phyloP scores from a whole-genome alignment of 2,888 invertebrate genomes.

The Gerris lacustris region DNA sequence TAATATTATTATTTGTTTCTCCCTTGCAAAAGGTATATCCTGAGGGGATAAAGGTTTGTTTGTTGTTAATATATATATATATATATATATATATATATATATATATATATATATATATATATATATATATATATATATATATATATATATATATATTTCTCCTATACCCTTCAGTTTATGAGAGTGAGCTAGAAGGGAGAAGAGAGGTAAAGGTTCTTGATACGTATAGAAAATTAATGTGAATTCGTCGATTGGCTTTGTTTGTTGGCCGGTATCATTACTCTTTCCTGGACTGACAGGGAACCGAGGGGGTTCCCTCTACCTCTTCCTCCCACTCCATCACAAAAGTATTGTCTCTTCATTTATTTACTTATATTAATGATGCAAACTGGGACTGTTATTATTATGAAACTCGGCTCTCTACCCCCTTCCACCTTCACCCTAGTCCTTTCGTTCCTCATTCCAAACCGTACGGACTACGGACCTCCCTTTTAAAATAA shows the following conservation, averaged over 20 bases:
- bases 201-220: constrained; percentile 7
- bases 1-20: too few species aligned
- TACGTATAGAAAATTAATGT: constrained; percentile 26
- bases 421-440: too few species aligned
- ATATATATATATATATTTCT: not conserved
- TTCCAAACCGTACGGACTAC: too few species aligned
- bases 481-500: too few species aligned
- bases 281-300: constrained; percentile 8
- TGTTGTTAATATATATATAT: not conserved
- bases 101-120: constrained; percentile 12
- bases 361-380: constrained; percentile 27
- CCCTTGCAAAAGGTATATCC: too few species aligned
- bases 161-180: too few species aligned
- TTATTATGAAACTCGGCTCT: not conserved
- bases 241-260: constrained; percentile 22
- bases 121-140: constrained; percentile 9
- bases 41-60: too few species aligned
- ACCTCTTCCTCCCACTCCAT: not conserved
- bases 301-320: not conserved
- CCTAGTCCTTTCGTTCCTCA: too few species aligned
- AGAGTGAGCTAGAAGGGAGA: not conserved
- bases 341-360: constrained; percentile 18
- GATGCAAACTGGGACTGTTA: constrained; percentile 11
- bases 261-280: constrained; percentile 9
- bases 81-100: constrained; percentile 7